Evolutionary conservation across 1,140 invertebrate genomes (phyloP).

Genomic region (Caerostris darwini): DNA sequence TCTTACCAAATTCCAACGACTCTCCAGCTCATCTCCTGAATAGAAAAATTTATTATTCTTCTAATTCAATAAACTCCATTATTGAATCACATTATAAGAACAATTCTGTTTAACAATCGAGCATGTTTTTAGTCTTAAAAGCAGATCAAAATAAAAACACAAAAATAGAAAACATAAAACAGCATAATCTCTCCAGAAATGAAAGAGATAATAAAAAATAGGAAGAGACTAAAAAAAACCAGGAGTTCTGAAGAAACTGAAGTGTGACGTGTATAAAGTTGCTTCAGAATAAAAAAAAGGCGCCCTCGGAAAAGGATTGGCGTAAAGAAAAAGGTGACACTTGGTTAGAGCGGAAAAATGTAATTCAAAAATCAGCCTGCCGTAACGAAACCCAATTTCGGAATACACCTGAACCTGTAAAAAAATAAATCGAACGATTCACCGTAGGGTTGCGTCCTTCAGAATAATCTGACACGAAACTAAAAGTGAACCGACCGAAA

Average conservation of each 20-base stretch:
- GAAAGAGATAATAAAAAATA: neutral
- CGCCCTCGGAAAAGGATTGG: neutral
- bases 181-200: neutral
- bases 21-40: no score
- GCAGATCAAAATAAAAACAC: no score
- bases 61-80: no score
- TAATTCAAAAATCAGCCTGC: constrained; percentile 68
- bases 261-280: constrained; percentile 4
- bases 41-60: no score
- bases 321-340: constrained; percentile 53
- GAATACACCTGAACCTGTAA: constrained; percentile 43
- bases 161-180: no score
- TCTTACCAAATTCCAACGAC: no score
- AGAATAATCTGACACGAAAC: constrained; percentile 45
- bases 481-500: constrained; percentile 18
- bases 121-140: no score
- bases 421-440: constrained; percentile 45
- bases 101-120: no score
- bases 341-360: constrained; percentile 53
- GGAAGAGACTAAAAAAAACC: neutral
- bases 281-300: neutral
- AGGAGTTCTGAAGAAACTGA: neutral
- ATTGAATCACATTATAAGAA: no score
- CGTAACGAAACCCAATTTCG: constrained; percentile 66
- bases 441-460: constrained; percentile 6